These are phyloP conservation scores for Argyra leucocephala DNA, from an alignment of 2,888 invertebrate species.

Conservation along the genomic window DNA sequence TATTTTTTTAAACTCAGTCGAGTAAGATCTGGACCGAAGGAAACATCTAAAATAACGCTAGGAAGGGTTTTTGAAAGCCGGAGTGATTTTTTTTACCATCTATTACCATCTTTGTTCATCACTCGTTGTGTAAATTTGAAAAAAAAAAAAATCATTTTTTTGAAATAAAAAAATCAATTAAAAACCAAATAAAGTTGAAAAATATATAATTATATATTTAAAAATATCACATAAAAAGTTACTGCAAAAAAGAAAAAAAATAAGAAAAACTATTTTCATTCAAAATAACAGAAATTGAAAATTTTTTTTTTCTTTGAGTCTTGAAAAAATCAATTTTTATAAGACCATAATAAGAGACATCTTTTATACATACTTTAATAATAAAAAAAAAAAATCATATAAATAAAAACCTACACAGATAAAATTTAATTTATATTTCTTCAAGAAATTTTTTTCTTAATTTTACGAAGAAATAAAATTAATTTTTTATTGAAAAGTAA, in stretches of 20 bases:
- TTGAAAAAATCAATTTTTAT: slow-evolving; percentile 20
- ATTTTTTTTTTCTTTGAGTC: slow-evolving; percentile 25
- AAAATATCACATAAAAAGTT: slow-evolving; percentile 25
- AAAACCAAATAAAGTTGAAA: slow-evolving; percentile 23
- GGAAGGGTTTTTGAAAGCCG: slow-evolving; percentile 46
- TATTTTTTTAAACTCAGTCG: slow-evolving; percentile 21
- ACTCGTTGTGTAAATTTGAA: slow-evolving; percentile 44
- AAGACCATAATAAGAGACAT: slow-evolving; percentile 19
- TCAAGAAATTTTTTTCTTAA: neutral
- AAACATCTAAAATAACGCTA: slow-evolving; percentile 53
- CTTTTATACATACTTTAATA: neutral
- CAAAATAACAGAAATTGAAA: slow-evolving; percentile 17
- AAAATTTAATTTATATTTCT: too few relatives aligned
- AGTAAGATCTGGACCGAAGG: slow-evolving; percentile 52
- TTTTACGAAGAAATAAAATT: neutral
- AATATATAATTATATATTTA: slow-evolving; percentile 26
- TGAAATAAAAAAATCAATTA: slow-evolving; percentile 16
- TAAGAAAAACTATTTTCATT: slow-evolving; percentile 23
- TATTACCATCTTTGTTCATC: slow-evolving; percentile 55
- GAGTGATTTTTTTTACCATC: slow-evolving; percentile 56
- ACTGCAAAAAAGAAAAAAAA: slow-evolving; percentile 21
- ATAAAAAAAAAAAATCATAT: neutral
- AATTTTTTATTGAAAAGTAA: neutral
- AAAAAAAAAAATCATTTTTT: slow-evolving; percentile 27
- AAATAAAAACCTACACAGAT: neutral